Evolutionary conservation across 2,113 vertebrate species (phyloP).

Genomic region (Xenotilapia flavipinnis): DNA sequence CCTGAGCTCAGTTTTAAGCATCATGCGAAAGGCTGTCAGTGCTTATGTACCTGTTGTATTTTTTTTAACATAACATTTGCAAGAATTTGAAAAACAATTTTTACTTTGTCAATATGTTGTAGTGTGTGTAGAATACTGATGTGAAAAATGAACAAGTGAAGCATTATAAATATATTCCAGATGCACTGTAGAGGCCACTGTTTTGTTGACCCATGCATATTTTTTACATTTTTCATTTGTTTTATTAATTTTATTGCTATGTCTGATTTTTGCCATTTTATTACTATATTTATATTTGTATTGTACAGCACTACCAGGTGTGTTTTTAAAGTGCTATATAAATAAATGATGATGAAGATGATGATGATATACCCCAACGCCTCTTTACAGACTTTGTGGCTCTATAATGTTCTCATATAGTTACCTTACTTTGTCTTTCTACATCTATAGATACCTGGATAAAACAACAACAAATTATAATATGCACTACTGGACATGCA

Average conservation of each 20-base stretch:
- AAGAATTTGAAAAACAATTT: neutral
- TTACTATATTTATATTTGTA: neutral
- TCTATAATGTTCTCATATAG: neutral
- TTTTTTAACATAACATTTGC: neutral
- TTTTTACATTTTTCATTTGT: neutral
- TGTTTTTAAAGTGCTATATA: neutral
- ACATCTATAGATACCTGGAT: neutral
- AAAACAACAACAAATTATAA: neutral
- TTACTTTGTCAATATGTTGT: neutral
- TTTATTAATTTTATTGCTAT: neutral
- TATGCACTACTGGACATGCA: neutral
- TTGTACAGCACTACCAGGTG: neutral
- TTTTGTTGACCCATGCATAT: neutral
- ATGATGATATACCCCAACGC: neutral
- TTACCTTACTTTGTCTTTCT: neutral
- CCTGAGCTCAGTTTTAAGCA: neutral
- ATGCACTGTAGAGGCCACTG: neutral
- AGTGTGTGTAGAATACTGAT: neutral
- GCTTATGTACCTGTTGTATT: neutral
- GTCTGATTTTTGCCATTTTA: neutral
- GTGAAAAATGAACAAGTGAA: neutral
- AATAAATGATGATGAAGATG: neutral
- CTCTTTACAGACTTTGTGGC: neutral
- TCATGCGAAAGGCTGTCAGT: fast-evolving
- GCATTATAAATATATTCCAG: fast-evolving